These are phyloP conservation scores for Macrotus californicus DNA, from an alignment of 2,113 vertebrate species.

Conservation along the genomic window DNA sequence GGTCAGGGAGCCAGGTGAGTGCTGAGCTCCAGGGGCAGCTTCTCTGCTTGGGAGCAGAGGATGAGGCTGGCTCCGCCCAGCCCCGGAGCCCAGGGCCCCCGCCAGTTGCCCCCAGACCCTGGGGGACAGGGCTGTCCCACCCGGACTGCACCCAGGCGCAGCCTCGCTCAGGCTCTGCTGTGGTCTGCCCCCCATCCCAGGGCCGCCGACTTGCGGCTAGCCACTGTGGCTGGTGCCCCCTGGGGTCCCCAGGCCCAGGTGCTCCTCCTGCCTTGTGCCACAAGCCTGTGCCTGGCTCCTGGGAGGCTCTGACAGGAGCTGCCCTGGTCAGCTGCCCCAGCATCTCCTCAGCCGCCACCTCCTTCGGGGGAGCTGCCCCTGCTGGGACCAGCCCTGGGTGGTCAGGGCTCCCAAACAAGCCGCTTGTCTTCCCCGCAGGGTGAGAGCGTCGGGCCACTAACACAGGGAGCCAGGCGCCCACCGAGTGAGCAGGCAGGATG, in stretches of 20 bases:
- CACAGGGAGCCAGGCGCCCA: background rate
- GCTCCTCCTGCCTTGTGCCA: background rate
- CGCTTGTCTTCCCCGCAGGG: background rate
- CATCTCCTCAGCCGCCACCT: background rate
- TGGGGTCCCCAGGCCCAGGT: background rate
- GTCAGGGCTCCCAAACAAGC: background rate
- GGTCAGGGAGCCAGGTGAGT: background rate
- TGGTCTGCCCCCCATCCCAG: background rate
- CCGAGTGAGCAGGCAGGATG: background rate
- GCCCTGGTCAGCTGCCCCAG: background rate
- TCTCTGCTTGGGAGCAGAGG: background rate
- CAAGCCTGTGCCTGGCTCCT: background rate
- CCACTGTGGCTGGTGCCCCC: background rate
- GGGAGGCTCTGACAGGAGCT: background rate
- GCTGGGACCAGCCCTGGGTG: background rate
- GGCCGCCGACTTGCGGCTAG: background rate
- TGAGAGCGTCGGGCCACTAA: background rate
- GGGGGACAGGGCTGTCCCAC: too few species aligned
- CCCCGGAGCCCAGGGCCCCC: too few species aligned
- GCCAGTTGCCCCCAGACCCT: background rate
- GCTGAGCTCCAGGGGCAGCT: background rate
- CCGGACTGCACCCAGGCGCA: fast-evolving
- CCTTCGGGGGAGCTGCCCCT: background rate
- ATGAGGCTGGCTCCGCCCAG: background rate
- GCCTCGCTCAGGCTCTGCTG: background rate